Percentiles rank a stretch among this genome's conserved stretches.
phyloP scores from a whole-genome alignment of 2,113 vertebrate genomes.

The Microcebus tavaratra region DNA sequence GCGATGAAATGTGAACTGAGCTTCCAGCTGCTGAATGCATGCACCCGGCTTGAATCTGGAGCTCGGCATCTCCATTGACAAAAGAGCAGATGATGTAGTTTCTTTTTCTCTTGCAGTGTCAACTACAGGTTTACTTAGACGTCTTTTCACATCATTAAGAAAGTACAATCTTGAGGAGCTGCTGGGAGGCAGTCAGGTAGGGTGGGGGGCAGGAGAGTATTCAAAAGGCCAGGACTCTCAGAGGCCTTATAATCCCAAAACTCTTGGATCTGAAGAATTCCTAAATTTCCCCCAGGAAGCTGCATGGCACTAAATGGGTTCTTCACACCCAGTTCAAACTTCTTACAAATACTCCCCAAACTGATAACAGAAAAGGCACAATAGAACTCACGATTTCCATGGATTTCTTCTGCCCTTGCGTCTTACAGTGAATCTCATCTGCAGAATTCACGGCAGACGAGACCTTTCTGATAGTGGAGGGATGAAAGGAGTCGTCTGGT shows the following conservation, averaged over 20 bases:
- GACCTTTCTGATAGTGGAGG: background rate
- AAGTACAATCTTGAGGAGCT: background rate
- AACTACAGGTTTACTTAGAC: background rate
- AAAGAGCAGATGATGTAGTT: rapidly evolving
- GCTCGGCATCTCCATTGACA: background rate
- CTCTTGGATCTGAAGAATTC: background rate
- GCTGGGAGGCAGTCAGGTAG: too few species aligned
- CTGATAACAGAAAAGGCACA: background rate
- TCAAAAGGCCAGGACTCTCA: background rate
- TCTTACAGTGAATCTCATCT: background rate
- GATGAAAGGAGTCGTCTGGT: background rate
- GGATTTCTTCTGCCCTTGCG: background rate
- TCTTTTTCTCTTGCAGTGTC: background rate
- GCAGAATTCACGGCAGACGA: background rate
- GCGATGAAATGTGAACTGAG: rapidly evolving
- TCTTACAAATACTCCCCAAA: background rate
- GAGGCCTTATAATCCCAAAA: background rate
- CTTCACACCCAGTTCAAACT: background rate
- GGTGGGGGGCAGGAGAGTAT: too few species aligned
- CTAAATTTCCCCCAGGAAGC: background rate
- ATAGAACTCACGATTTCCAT: background rate
- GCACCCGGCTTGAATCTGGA: background rate
- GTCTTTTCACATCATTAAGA: background rate
- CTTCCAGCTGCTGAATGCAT: rapidly evolving
- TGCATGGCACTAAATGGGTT: background rate